Conservation (phyloP, 2,113 vertebrate genomes). For the Sula dactylatra region DNA sequence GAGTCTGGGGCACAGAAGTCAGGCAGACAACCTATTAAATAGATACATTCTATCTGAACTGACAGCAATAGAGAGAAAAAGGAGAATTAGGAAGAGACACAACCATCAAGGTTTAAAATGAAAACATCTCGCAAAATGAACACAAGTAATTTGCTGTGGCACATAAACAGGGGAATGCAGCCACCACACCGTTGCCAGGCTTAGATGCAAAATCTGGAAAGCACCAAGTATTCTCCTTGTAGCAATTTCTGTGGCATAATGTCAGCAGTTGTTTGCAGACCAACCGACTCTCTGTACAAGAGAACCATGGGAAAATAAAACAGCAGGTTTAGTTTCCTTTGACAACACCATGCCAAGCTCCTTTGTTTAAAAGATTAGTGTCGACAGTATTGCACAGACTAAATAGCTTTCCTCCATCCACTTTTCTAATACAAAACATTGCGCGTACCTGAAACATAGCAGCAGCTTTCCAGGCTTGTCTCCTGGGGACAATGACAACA, state of each 20-base stretch:
- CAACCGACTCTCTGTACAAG: not conserved
- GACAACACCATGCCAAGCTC: not conserved
- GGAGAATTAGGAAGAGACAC: not conserved
- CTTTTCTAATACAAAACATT: constrained; percentile 28
- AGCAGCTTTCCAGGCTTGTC: not conserved
- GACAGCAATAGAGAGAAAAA: not conserved
- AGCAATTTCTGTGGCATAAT: not conserved
- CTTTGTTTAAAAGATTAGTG: constrained; percentile 42
- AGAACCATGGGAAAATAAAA: constrained; percentile 26
- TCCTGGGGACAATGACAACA: constrained; percentile 29
- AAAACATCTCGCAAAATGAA: not conserved
- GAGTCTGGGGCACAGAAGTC: not conserved
- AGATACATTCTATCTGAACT: not conserved
- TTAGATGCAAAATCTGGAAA: not conserved
- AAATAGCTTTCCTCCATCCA: not conserved
- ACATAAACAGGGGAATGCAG: not conserved
- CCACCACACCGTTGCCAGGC: not conserved
- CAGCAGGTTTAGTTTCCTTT: constrained; percentile 25
- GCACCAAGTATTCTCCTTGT: not conserved
- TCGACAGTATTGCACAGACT: not conserved
- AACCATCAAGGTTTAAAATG: not conserved
- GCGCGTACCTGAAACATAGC: constrained; percentile 3
- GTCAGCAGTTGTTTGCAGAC: not conserved
- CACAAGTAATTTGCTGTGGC: not conserved
- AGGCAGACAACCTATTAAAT: not conserved